Evolutionary conservation across 2,888 invertebrate species (phyloP).

Genomic region (Aquatica leii): DNA sequence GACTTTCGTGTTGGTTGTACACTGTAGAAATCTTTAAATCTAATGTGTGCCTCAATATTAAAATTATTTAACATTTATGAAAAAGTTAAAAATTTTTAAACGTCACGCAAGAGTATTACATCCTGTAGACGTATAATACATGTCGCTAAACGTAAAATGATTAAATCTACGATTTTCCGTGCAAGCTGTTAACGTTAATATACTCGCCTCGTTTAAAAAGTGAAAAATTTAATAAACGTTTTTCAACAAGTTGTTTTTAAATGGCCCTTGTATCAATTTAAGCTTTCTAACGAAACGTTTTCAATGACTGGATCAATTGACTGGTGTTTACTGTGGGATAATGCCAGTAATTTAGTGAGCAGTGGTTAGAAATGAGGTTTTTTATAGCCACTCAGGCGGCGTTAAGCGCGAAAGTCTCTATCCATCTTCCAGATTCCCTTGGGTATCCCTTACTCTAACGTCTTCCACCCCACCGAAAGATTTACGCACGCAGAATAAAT

Average conservation of each 20-base stretch:
- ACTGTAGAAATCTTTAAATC: too few relatives aligned
- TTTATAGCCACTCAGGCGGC: constrained; percentile 50
- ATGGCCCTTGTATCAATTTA: constrained; percentile 30
- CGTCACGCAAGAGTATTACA: neutral
- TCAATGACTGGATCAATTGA: constrained; percentile 53
- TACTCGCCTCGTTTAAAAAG: neutral
- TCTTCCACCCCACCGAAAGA: constrained; percentile 42
- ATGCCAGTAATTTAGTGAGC: constrained; percentile 52
- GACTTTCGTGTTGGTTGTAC: too few relatives aligned
- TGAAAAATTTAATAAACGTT: constrained; percentile 5
- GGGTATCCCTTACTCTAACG: constrained; percentile 39
- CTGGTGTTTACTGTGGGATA: constrained; percentile 58
- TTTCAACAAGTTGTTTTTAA: constrained; percentile 37
- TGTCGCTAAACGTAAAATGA: neutral
- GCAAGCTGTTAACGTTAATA: neutral
- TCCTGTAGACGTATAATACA: neutral
- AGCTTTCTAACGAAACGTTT: constrained; percentile 30
- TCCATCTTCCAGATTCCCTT: constrained; percentile 49
- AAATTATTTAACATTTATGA: too few relatives aligned
- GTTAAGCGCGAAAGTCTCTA: constrained; percentile 48
- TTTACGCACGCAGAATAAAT: constrained; percentile 52
- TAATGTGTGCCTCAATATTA: too few relatives aligned
- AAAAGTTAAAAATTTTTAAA: neutral
- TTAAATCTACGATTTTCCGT: neutral
- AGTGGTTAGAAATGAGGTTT: constrained; percentile 52